A percentile compares a stretch with the other conserved stretches of the same genome.
Evolutionary conservation across 2,888 invertebrate species (phyloP).

Genomic region (Drosophila ustulata): DNA sequence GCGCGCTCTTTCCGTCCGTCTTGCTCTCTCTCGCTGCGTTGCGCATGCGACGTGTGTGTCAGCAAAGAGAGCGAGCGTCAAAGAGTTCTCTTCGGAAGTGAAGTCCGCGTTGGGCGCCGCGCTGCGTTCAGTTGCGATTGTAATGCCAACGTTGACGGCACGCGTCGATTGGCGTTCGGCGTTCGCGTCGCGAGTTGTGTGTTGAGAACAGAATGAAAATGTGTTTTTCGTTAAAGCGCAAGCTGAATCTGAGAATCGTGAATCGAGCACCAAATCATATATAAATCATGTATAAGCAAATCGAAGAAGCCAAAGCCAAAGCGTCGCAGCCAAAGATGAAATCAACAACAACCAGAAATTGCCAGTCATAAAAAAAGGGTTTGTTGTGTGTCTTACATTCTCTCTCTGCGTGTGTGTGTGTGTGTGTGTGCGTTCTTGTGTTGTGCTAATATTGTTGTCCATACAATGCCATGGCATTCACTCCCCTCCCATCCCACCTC

Average conservation of each 20-base stretch:
- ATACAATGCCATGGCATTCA: slow-evolving; percentile 62
- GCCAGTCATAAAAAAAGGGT: slow-evolving; percentile 79
- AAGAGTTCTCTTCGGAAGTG: slow-evolving; percentile 17
- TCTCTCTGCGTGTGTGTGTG: slow-evolving; percentile 6
- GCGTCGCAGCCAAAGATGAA: slow-evolving; percentile 76
- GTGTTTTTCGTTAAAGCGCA: slow-evolving; percentile 49
- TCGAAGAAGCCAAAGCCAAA: slow-evolving; percentile 62
- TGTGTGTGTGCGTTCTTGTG: slow-evolving; percentile 50
- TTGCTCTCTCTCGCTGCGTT: slow-evolving; percentile 12
- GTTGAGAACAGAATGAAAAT: slow-evolving; percentile 44
- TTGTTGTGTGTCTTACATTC: slow-evolving; percentile 39
- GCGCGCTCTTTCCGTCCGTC: slow-evolving; percentile 7
- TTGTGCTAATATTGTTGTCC: slow-evolving; percentile 62
- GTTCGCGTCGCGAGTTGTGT: slow-evolving; percentile 63
- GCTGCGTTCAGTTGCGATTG: slow-evolving; percentile 68
- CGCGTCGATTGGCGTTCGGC: slow-evolving; percentile 69
- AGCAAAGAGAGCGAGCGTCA: slow-evolving; percentile 8
- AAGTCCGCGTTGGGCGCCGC: slow-evolving; percentile 13
- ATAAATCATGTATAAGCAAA: slow-evolving; percentile 75
- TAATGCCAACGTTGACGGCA: slow-evolving; percentile 76
- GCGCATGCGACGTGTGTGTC: slow-evolving; percentile 36
- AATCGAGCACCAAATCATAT: slow-evolving; percentile 35
- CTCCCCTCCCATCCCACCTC: slow-evolving; percentile 1
- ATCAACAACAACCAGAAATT: slow-evolving; percentile 80
- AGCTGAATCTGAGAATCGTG: slow-evolving; percentile 12